A percentile compares a stretch with the other conserved stretches of the same genome.
These are phyloP conservation scores for Phenganax subtilis DNA, from an alignment of 92 coral and sea anemone species.

Conservation along the genomic window DNA sequence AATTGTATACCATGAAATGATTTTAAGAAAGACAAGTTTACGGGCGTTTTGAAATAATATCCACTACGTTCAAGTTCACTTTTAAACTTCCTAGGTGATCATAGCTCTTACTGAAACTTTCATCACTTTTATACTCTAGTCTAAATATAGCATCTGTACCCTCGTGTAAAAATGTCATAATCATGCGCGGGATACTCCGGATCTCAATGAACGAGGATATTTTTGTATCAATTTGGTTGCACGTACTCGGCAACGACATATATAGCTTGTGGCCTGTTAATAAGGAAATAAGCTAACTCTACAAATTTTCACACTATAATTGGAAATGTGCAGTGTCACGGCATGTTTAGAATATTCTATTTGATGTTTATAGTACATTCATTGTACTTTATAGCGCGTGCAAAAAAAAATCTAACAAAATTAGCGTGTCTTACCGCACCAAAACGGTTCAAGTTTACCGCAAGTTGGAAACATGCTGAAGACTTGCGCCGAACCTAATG, in stretches of 20 bases:
- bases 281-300: background rate
- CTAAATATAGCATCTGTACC: conserved; percentile 4
- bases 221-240: background rate
- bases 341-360: too few species aligned
- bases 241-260: background rate
- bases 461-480: too few species aligned
- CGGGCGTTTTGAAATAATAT: too few species aligned
- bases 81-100: background rate
- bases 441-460: too few species aligned
- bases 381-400: too few species aligned
- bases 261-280: background rate
- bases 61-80: background rate
- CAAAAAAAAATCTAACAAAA: too few species aligned
- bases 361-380: too few species aligned
- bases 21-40: too few species aligned
- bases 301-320: background rate
- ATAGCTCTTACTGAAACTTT: background rate
- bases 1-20: too few species aligned
- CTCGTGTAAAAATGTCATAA: background rate
- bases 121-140: background rate
- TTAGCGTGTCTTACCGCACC: too few species aligned
- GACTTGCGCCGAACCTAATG: too few species aligned
- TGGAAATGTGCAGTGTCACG: background rate
- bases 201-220: background rate
- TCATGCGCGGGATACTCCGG: background rate